Evolutionary conservation across 2,888 invertebrate species (phyloP).

Genomic region (Leucophenga maculata): DNA sequence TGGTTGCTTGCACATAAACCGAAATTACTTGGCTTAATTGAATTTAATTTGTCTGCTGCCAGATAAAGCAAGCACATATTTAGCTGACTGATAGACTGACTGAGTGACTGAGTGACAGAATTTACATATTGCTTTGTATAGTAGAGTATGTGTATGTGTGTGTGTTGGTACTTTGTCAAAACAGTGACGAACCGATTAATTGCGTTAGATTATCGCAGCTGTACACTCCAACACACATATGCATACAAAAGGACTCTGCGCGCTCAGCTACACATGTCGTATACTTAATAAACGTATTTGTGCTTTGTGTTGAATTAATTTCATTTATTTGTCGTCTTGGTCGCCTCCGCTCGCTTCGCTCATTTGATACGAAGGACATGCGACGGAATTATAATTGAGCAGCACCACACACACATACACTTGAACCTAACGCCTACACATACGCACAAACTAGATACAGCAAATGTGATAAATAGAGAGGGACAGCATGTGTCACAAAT

Average conservation of each 20-base stretch:
- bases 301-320: constrained; percentile 55
- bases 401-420: constrained; percentile 28
- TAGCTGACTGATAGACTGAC: not conserved
- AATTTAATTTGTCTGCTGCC: constrained; percentile 6
- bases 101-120: not conserved
- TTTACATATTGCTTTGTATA: not conserved
- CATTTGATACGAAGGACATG: constrained; percentile 44
- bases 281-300: constrained; percentile 47
- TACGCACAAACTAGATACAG: constrained; percentile 18
- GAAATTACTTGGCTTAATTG: constrained; percentile 14
- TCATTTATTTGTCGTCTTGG: constrained; percentile 59
- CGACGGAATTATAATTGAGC: constrained; percentile 59
- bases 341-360: constrained; percentile 20
- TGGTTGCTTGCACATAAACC: no score
- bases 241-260: constrained; percentile 6
- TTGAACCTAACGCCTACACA: not conserved
- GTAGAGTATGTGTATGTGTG: not conserved
- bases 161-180: constrained; percentile 52
- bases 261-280: constrained; percentile 15
- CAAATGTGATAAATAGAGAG: not conserved
- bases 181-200: constrained; percentile 66
- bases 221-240: constrained; percentile 24
- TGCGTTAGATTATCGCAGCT: constrained; percentile 61
- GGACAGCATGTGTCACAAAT: not conserved
- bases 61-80: constrained; percentile 10